A percentile compares a stretch with the other conserved stretches of the same genome.
phyloP scores from a whole-genome alignment of 2,888 invertebrate genomes.

The Beris chalybata region DNA sequence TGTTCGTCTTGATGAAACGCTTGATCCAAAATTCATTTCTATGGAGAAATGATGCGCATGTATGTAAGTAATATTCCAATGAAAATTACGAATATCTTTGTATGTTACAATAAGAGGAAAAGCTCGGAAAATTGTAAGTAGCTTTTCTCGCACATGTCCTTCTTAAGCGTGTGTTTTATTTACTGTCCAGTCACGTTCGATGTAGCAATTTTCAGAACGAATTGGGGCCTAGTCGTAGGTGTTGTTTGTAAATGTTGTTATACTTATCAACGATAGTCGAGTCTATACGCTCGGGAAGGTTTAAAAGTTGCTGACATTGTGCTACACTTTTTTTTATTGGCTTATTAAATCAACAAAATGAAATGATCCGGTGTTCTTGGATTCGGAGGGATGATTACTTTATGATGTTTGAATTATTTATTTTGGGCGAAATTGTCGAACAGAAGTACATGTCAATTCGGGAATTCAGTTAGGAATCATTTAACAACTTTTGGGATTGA shows the following conservation, averaged over 20 bases:
- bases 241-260: constrained; percentile 1
- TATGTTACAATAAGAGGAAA: background rate
- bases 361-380: background rate
- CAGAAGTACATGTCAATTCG: background rate
- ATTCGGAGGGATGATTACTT: too few relatives aligned
- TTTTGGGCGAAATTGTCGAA: too few relatives aligned
- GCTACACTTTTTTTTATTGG: constrained; percentile 20
- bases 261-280: too few relatives aligned
- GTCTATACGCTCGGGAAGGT: background rate
- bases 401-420: too few relatives aligned
- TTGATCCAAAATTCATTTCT: constrained; percentile 26
- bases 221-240: constrained; percentile 5
- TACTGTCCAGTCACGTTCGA: constrained; percentile 18
- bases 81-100: background rate
- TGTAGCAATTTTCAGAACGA: constrained; percentile 20
- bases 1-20: background rate
- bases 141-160: background rate
- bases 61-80: background rate
- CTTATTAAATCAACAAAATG: constrained; percentile 13
- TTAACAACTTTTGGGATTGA: background rate
- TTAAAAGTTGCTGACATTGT: constrained; percentile 15
- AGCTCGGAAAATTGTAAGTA: background rate
- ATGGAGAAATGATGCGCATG: constrained; percentile 15
- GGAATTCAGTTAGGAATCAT: background rate
- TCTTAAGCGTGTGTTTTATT: constrained; percentile 2